Conservation (phyloP, 1,140 invertebrate species). For the Ostrea edulis region DNA sequence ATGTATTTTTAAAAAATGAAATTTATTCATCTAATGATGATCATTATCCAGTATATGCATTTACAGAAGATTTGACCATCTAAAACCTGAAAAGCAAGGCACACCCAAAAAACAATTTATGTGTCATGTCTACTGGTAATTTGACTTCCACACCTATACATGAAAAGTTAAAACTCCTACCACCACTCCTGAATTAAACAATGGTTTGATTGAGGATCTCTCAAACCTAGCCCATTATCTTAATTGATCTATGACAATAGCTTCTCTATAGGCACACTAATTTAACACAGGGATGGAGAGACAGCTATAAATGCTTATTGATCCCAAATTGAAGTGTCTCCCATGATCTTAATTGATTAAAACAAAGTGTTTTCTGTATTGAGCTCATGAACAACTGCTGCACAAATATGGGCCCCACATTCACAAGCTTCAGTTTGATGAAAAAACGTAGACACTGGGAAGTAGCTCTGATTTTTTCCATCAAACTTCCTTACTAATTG, state of each 20-base stretch:
- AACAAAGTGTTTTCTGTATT: conserved; percentile 37
- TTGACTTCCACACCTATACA: neutral
- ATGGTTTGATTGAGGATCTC: conserved; percentile 2
- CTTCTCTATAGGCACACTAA: neutral
- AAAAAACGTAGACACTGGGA: neutral
- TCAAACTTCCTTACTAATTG: neutral
- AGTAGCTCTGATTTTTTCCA: neutral
- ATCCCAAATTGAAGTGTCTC: conserved; percentile 14
- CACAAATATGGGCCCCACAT: neutral
- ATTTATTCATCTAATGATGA: too few species aligned
- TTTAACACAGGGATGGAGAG: neutral
- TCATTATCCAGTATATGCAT: too few species aligned
- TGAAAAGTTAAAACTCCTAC: neutral
- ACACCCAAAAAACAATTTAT: conserved; percentile 3
- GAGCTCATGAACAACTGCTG: conserved; percentile 3
- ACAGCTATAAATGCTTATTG: conserved; percentile 12
- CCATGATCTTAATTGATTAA: conserved; percentile 36
- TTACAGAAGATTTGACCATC: too few species aligned
- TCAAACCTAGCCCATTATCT: conserved; percentile 12
- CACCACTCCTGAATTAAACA: conserved; percentile 16
- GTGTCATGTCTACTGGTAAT: conserved; percentile 15
- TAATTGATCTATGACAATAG: conserved; percentile 34
- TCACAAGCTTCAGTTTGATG: neutral
- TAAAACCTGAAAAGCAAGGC: neutral
- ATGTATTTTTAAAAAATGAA: too few species aligned